Conservation (phyloP, 1,140 invertebrate species). For the Vanessa tameamea region DNA sequence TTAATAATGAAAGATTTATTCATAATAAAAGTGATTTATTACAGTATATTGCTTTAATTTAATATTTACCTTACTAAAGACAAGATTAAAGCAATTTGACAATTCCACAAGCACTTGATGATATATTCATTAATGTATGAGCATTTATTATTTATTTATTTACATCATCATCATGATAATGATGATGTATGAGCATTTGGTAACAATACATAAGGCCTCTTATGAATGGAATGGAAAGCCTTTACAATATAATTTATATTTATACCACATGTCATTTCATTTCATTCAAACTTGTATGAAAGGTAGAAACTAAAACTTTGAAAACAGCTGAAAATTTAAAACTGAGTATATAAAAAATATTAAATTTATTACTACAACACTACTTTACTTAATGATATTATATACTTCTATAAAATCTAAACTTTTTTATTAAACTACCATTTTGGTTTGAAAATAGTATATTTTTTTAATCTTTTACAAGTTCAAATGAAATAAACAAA, state of each 20-base stretch:
- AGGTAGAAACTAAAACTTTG: background rate
- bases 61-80: conserved; percentile 22
- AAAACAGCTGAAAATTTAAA: background rate
- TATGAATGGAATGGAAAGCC: conserved; percentile 35
- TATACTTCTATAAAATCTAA: too few relatives aligned
- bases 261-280: background rate
- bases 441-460: too few relatives aligned
- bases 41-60: conserved; percentile 28
- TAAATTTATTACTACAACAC: too few relatives aligned
- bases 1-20: conserved; percentile 14
- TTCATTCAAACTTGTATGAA: background rate
- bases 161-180: too few relatives aligned
- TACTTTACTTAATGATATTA: too few relatives aligned
- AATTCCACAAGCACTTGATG: conserved; percentile 20
- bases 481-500: too few relatives aligned
- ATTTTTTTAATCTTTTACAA: too few relatives aligned
- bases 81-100: conserved; percentile 35
- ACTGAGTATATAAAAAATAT: too few relatives aligned
- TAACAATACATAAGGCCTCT: conserved; percentile 33
- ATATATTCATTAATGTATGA: conserved; percentile 6
- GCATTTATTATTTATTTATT: too few relatives aligned
- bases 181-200: conserved; percentile 17
- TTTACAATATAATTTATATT: background rate
- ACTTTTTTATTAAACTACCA: too few relatives aligned
- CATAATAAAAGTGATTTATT: conserved; percentile 26